These are phyloP conservation scores for Hydropsyche tenuis DNA, from an alignment of 1,140 invertebrate species.

Conservation along the genomic window DNA sequence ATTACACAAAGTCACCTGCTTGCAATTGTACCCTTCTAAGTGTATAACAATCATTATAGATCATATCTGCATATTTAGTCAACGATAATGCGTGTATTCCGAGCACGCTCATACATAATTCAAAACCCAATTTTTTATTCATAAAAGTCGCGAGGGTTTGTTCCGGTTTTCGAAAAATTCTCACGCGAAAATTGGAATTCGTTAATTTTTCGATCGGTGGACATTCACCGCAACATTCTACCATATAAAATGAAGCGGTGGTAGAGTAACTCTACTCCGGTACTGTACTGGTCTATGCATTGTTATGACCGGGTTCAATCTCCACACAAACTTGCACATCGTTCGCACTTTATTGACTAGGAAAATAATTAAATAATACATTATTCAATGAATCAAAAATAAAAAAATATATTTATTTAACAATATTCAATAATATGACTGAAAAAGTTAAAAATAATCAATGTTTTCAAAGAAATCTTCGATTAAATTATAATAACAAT, in stretches of 20 bases:
- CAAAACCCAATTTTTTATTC: background rate
- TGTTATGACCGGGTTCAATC: constrained; percentile 42
- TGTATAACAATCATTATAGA: background rate
- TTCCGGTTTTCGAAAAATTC: constrained; percentile 2
- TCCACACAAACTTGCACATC: constrained; percentile 20
- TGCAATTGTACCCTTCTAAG: background rate
- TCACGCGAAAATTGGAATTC: background rate
- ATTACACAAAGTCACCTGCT: constrained; percentile 1
- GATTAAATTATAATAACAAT: no score
- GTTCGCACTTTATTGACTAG: constrained; percentile 1
- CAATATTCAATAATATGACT: background rate
- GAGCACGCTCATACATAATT: constrained; percentile 9
- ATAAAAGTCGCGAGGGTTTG: background rate
- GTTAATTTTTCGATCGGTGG: background rate
- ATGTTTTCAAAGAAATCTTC: no score
- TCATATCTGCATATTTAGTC: background rate
- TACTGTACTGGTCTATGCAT: constrained; percentile 37
- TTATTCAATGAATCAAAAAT: background rate
- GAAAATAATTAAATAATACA: background rate
- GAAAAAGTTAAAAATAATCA: no score
- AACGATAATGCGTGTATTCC: background rate
- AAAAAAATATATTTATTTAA: background rate
- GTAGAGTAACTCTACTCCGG: constrained; percentile 35
- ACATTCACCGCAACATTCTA: constrained; percentile 4
- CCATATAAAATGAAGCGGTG: background rate